Percentiles rank a stretch among this genome's conserved stretches.
Evolutionary conservation across 2,888 invertebrate genomes (phyloP).

Genomic region (Carpatolechia fugitivella): DNA sequence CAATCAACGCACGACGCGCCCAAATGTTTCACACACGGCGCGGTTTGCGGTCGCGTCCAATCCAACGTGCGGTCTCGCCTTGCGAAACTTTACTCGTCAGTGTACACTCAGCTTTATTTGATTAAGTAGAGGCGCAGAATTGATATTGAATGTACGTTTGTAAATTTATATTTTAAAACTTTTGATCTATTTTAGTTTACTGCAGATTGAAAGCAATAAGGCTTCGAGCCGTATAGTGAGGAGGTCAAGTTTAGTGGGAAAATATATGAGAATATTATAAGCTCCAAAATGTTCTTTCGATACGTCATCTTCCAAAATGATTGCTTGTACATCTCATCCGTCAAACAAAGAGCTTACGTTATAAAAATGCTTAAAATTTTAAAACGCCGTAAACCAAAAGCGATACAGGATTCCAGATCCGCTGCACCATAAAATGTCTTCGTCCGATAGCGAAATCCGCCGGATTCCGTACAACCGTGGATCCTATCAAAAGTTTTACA

Average conservation of each 20-base stretch:
- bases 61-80: neutral
- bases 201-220: no score
- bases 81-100: neutral
- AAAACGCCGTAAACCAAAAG: slow-evolving; percentile 62
- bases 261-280: no score
- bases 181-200: no score
- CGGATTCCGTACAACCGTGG: slow-evolving; percentile 52
- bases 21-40: neutral
- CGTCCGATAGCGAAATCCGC: slow-evolving; percentile 56
- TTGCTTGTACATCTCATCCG: no score
- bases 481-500: slow-evolving; percentile 77
- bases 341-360: slow-evolving; percentile 39
- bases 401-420: slow-evolving; percentile 50
- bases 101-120: neutral
- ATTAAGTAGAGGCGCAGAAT: neutral
- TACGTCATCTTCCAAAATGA: no score
- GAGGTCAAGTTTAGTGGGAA: no score
- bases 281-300: no score
- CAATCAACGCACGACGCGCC: slow-evolving; percentile 43
- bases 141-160: no score
- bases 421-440: slow-evolving; percentile 60
- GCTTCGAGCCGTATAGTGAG: no score
- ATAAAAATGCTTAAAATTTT: slow-evolving; percentile 62
- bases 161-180: no score
- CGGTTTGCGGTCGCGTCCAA: slow-evolving; percentile 2